phyloP scores from a whole-genome alignment of 1,140 invertebrate genomes.

The Diabrotica virgifera region DNA sequence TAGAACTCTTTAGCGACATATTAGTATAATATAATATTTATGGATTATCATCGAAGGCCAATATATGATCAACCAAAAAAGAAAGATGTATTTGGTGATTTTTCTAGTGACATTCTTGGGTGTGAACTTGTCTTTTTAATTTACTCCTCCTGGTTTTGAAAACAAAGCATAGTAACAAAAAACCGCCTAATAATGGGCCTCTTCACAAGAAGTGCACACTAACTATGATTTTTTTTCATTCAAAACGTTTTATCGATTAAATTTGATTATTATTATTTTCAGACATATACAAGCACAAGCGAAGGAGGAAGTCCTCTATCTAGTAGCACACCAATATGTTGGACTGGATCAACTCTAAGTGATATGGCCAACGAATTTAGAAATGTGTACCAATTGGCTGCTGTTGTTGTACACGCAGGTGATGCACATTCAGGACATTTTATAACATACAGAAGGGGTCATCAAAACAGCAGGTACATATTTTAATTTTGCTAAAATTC shows the following conservation, averaged over 20 bases:
- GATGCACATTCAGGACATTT: conserved; percentile 86
- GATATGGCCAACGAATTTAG: conserved; percentile 45
- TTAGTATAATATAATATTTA: too few relatives aligned
- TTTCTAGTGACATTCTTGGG: too few relatives aligned
- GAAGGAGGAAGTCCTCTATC: conserved; percentile 46
- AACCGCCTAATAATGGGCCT: neutral
- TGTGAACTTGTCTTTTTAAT: too few relatives aligned
- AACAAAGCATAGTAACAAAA: too few relatives aligned
- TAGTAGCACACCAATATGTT: conserved; percentile 43
- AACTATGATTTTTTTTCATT: neutral
- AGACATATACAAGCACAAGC: conserved; percentile 46
- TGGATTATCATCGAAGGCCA: too few relatives aligned
- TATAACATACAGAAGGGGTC: conserved; percentile 81
- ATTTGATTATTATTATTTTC: conserved; percentile 17
- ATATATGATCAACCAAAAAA: too few relatives aligned
- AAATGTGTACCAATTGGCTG: conserved; percentile 68
- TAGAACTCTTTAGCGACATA: too few relatives aligned
- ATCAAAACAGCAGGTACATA: conserved; percentile 47
- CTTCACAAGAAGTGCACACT: neutral
- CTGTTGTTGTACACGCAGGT: conserved; percentile 88
- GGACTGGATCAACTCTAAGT: conserved; percentile 37
- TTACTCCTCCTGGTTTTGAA: too few relatives aligned
- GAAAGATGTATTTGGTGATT: too few relatives aligned
- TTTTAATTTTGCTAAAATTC: neutral
- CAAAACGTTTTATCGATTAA: neutral